Percentiles rank a stretch among this genome's conserved stretches.
phyloP scores from a whole-genome alignment of 2,113 vertebrate species.

The Physeter macrocephalus region DNA sequence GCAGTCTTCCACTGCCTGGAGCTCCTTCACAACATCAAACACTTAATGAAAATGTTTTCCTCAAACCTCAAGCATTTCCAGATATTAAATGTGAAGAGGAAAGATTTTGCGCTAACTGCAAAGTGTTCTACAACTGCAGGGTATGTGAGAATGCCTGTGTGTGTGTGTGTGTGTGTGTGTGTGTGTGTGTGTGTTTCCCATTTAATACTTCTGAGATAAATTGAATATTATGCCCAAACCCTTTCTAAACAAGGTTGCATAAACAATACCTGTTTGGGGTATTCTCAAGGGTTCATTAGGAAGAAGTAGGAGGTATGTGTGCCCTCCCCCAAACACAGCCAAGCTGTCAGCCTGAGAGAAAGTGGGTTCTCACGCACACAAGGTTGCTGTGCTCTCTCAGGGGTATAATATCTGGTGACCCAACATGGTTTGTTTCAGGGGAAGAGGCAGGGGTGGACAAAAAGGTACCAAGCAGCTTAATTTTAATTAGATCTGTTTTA shows the following conservation, averaged over 20 bases:
- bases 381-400: background rate
- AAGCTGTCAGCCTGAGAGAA: background rate
- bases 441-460: background rate
- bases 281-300: background rate
- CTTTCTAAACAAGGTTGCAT: background rate
- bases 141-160: background rate
- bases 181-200: background rate
- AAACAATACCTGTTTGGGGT: background rate
- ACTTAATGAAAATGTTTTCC: slow-evolving; percentile 78
- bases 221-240: background rate
- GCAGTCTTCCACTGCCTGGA: slow-evolving; percentile 73
- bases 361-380: background rate
- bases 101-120: slow-evolving; percentile 55
- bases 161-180: accelerated
- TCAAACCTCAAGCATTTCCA: slow-evolving; percentile 78
- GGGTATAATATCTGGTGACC: background rate
- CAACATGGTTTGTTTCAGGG: background rate
- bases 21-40: slow-evolving; percentile 78
- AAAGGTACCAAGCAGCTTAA: background rate
- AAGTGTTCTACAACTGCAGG: slow-evolving; percentile 62
- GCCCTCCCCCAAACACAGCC: background rate
- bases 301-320: background rate
- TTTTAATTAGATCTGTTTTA: background rate
- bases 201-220: slow-evolving; percentile 16
- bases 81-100: slow-evolving; percentile 73